Percentiles rank a stretch among this genome's conserved stretches.
Evolutionary conservation across 2,888 invertebrate species (phyloP).

Genomic region (Sesia apiformis): DNA sequence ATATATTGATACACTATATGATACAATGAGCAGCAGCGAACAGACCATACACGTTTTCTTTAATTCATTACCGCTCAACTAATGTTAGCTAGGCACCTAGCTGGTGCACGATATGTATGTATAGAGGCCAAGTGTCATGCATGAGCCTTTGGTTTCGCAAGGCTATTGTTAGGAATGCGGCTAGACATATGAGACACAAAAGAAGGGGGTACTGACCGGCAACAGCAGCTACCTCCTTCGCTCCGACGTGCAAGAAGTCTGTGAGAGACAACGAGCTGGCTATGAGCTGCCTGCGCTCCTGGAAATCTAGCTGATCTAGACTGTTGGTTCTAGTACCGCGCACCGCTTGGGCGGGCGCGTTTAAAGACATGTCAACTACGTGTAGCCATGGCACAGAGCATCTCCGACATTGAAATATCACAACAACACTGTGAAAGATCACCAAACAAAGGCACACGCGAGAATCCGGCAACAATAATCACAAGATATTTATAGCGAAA

Average conservation of each 20-base stretch:
- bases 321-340: conserved; percentile 82
- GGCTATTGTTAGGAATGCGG: conserved; percentile 55
- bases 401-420: conserved; percentile 42
- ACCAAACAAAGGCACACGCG: conserved; percentile 61
- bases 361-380: conserved; percentile 72
- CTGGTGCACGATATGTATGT: not conserved
- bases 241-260: conserved; percentile 86
- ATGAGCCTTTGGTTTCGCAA: conserved; percentile 49
- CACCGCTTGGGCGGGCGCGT: conserved; percentile 70
- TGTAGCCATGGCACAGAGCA: conserved; percentile 53
- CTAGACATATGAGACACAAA: conserved; percentile 29
- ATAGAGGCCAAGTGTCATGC: conserved; percentile 25
- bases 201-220: conserved; percentile 48
- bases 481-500: conserved; percentile 29
- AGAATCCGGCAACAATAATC: conserved; percentile 32
- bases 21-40: no score
- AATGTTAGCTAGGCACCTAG: no score
- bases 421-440: conserved; percentile 41
- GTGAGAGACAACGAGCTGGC: conserved; percentile 90
- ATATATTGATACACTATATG: no score
- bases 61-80: no score
- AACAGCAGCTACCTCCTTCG: conserved; percentile 71
- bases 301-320: conserved; percentile 92
- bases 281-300: conserved; percentile 91
- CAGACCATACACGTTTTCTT: no score